Evolutionary conservation across 2,113 vertebrate genomes (phyloP), one percentile per base, ranked within the genome.

Genomic region (Sturnus vulgaris): DNA sequence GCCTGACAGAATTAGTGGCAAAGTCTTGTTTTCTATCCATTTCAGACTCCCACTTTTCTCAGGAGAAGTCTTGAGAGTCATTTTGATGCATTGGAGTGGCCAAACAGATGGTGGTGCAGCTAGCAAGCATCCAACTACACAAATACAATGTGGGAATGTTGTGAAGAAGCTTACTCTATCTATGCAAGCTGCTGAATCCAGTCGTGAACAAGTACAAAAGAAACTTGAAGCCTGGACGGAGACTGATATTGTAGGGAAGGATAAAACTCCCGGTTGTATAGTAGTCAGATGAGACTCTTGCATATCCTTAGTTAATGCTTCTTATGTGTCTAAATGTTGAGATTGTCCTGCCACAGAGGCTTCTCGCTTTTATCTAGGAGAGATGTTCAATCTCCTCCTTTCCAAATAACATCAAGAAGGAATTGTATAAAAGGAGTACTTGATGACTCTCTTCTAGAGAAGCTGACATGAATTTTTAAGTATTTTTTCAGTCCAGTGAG

Each of bases 201-300:
- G 9, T 31, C 0, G 0, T 66, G 18, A 61, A 24, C 3, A 22
- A 6, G 1, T 87, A 25, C 7, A 61, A 68, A 47, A n/a, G 28
- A 64, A 18, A 33, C 13, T 39, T 49, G 46, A 76, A 75, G 15
- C 18, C 18, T 52, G 25, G 31, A n/a, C 31, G 15, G 46, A 71
- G 10, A 15, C 9, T 68, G 46, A 5, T 55, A 4, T 0, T 9
- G 0, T 25, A 68, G 25, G 10, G 19, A 44, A 8, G 5, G 27
- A 19, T 49, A 61, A 61, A 73, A 64, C 5, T 5, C 59, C 27
- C 10, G 46, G 37, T 46, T 33, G 11, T 55, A 0, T 50, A 59
- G 5, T 20, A 52, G 21, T 35, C 8, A 25, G 11, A 50, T 75
- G 4, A 39, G 70, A 52, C 5, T 63, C 24, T 22, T 72, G 4